Conservation (phyloP, 1,140 invertebrate species). For the Drosophila ananassae region DNA sequence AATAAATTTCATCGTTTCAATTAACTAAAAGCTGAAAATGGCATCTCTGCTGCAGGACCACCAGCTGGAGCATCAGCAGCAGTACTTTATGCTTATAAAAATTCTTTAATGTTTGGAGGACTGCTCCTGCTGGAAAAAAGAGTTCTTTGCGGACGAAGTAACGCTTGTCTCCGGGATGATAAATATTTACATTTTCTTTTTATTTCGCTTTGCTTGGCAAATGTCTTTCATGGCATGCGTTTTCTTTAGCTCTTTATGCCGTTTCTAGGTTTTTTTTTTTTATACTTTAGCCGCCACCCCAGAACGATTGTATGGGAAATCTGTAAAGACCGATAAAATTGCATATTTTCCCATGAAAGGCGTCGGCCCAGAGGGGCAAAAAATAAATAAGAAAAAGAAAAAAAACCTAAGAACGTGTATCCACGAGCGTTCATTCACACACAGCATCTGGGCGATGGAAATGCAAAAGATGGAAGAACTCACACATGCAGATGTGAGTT, state of each 20-base stretch:
- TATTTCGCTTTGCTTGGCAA: constrained; percentile 57
- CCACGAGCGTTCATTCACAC: constrained; percentile 57
- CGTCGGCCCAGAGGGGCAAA: constrained; percentile 30
- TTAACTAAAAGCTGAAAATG: constrained; percentile 78
- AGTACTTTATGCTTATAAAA: constrained; percentile 38
- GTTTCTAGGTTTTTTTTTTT: constrained; percentile 32
- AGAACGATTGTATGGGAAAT: constrained; percentile 52
- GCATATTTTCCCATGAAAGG: constrained; percentile 80
- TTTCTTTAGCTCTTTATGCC: constrained; percentile 40
- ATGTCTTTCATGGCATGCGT: constrained; percentile 69
- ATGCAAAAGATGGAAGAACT: constrained; percentile 19
- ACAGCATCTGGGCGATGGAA: constrained; percentile 1
- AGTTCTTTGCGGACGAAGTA: constrained; percentile 21
- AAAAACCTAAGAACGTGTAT: background rate
- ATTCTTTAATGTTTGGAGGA: constrained; percentile 25
- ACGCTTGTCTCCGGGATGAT: constrained; percentile 66
- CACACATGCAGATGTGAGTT: constrained; percentile 30
- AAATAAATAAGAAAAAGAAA: constrained; percentile 9
- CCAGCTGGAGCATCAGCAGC: background rate
- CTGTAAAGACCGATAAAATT: constrained; percentile 83
- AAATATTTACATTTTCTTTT: constrained; percentile 76
- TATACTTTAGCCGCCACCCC: background rate
- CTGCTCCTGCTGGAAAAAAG: constrained; percentile 13
- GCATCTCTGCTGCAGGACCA: constrained; percentile 35
- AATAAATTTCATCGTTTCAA: constrained; percentile 79